These are phyloP conservation scores for Oplegnathus fasciatus DNA, from an alignment of 2,113 vertebrate genomes.

Conservation along the genomic window DNA sequence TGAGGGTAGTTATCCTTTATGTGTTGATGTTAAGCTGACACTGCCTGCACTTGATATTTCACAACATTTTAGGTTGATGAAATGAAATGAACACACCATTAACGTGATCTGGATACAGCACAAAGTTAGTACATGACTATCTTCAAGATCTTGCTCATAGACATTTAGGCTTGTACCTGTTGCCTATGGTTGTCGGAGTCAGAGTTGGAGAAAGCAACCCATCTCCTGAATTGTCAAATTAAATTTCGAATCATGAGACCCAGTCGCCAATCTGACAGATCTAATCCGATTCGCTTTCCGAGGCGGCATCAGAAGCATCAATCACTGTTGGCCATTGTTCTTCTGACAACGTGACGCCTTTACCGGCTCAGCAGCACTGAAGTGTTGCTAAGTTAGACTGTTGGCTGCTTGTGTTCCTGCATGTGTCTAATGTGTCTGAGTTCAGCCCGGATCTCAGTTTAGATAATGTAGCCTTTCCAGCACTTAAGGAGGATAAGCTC, in stretches of 20 bases:
- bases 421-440: constrained; percentile 35
- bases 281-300: not conserved
- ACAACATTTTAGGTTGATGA: not conserved
- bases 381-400: constrained; percentile 17
- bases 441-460: constrained; percentile 45
- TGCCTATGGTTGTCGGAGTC: not conserved
- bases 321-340: not conserved
- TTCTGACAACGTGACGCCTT: not conserved
- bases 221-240: not conserved
- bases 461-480: constrained; percentile 61
- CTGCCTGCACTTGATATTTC: not conserved
- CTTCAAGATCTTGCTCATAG: not conserved
- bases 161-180: not conserved
- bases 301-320: not conserved
- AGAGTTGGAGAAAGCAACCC: not conserved
- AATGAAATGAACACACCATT: not conserved
- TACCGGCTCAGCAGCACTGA: not conserved
- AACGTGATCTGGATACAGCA: not conserved
- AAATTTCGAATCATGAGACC: not conserved
- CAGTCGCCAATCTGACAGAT: not conserved
- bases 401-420: constrained; percentile 19
- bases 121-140: not conserved
- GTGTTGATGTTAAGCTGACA: not conserved
- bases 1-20: not conserved
- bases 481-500: constrained; percentile 69